Conservation (phyloP, 2,797 vertebrate species). For the Gephyroberyx darwinii region DNA sequence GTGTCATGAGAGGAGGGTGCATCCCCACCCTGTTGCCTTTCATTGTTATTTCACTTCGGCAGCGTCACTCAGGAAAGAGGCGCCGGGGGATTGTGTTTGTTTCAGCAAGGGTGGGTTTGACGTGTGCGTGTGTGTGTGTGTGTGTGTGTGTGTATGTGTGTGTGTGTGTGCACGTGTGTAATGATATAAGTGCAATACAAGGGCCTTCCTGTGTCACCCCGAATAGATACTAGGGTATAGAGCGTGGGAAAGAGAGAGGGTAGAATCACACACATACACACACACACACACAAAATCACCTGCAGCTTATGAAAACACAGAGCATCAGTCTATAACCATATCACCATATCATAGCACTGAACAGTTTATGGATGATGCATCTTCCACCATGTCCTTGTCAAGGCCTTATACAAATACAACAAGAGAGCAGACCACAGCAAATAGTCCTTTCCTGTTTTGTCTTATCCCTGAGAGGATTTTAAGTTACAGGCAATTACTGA, state of each 20-base stretch:
- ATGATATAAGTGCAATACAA: constrained; percentile 66
- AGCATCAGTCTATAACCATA: not conserved
- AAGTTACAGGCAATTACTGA: not conserved
- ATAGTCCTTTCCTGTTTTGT: too few relatives aligned
- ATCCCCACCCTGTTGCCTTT: constrained; percentile 75
- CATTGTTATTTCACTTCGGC: constrained; percentile 78
- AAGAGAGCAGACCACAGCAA: not conserved
- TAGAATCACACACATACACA: constrained; percentile 22
- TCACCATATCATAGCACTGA: constrained; percentile 13
- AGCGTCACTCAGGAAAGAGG: constrained; percentile 81
- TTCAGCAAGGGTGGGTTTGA: constrained; percentile 73
- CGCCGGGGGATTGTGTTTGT: constrained; percentile 79
- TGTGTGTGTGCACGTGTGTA: constrained; percentile 18
- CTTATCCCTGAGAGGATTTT: too few relatives aligned
- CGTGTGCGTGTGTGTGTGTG: constrained; percentile 44
- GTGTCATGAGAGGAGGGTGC: constrained; percentile 53
- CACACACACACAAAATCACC: constrained; percentile 16
- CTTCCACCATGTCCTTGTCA: not conserved
- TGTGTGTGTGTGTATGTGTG: constrained; percentile 33
- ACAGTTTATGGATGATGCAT: not conserved
- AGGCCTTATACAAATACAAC: not conserved
- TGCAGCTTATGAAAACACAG: not conserved
- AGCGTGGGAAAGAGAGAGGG: constrained; percentile 71
- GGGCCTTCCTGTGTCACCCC: constrained; percentile 76
- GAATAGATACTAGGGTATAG: constrained; percentile 40